Evolutionary conservation across 2,113 vertebrate genomes (phyloP), one percentile per base, ranked within the genome.

Genomic region (Colius striatus): DNA sequence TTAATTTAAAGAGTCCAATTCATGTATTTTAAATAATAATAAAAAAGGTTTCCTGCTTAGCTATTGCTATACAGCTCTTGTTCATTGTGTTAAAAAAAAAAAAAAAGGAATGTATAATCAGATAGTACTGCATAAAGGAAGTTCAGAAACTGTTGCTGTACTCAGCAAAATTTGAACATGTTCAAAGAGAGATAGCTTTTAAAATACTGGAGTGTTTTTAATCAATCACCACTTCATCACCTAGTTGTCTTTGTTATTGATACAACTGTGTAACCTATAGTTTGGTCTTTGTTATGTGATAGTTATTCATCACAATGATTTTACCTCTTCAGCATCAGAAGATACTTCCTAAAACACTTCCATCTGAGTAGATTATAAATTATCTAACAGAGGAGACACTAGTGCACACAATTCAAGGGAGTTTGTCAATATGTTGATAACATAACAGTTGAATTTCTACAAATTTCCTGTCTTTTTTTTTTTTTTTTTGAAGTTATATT

Each of bases 41-140:
- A 0, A 30, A 32, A 68, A 53, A 34, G 29, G 2, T 27, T 14
- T 36, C 1, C 1, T 20, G 5, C 48, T 30, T 51, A 65, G 22
- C 45, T 86, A 53, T 57, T 26, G 3, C 1, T 53, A 16, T 18
- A 26, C 30, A 66, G 5, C 2, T 9, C 7, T 74, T 30, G 6
- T 48, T 89, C 23, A 10, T 5, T 41, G 36, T 50, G 22, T 54
- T 84, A 11, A 51, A 34, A 79, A 68, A 30, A 48, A 19, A 18
- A 71, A 10, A 17, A 61, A 61, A 61, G 9, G 38, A 41, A 41
- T 41, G 21, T 43, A 11, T 60, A n/a, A n/a, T 71, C 29, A 55
- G 30, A 6, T 23, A 60, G 10, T 54, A 75, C 9, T 36, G 11
- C 22, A 55, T 66, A 26, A 66, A 48, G 4, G 20, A 72, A 45